Evolutionary conservation across 2,797 vertebrate genomes (phyloP).

Genomic region (Peromyscus aztecus): DNA sequence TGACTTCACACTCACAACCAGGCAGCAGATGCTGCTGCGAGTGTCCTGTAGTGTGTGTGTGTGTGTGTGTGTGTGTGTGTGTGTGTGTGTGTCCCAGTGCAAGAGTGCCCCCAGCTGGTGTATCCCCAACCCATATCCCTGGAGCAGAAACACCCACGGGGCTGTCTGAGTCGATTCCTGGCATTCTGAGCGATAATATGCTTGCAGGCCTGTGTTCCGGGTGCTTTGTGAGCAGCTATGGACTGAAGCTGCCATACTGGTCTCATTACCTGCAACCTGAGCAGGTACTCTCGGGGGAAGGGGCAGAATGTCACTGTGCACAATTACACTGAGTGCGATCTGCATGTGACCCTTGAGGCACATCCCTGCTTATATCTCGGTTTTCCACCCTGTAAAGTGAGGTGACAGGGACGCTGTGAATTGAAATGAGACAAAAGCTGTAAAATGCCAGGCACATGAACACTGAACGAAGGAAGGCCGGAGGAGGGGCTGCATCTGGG

Average conservation of each 20-base stretch:
- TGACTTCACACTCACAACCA: background rate
- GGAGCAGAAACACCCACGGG: background rate
- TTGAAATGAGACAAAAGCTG: background rate
- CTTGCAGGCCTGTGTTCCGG: background rate
- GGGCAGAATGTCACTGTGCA: background rate
- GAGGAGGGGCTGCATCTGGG: background rate
- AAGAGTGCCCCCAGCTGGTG: background rate
- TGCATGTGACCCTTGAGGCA: background rate
- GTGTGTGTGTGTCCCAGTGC: background rate
- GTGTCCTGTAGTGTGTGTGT: background rate
- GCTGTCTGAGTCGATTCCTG: background rate
- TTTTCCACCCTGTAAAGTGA: background rate
- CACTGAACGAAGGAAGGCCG: background rate
- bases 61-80: too few relatives aligned
- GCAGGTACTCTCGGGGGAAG: background rate
- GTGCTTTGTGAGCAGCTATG: background rate
- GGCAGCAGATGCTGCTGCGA: background rate
- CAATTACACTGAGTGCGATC: background rate
- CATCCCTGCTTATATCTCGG: background rate
- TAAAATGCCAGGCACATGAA: background rate
- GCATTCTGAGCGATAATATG: background rate
- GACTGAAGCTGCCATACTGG: background rate
- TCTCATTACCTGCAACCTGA: background rate
- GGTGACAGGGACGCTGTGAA: background rate
- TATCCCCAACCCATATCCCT: background rate